Evolutionary conservation across 53 echinoderm and acorn worm genomes (phyloP).

Genomic region (Luidia sarsii): DNA sequence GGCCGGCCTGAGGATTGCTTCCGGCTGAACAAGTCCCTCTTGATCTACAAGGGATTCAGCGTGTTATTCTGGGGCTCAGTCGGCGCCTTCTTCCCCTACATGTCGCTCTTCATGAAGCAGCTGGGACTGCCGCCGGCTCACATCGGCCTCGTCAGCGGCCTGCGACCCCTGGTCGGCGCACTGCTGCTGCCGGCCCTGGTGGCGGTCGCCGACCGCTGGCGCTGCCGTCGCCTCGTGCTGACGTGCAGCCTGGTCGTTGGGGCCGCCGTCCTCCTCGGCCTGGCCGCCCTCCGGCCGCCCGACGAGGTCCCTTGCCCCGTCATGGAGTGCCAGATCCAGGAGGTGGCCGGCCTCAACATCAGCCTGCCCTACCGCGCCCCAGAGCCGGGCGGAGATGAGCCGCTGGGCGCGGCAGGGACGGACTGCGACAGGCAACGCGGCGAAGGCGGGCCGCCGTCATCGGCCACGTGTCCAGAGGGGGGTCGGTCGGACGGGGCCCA

Average conservation of each 20-base stretch:
- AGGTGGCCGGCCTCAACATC: conserved; percentile 25
- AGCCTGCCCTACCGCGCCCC: conserved; percentile 33
- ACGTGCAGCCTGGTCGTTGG: conserved; percentile 44
- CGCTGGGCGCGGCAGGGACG: no score
- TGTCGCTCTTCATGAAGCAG: conserved; percentile 78
- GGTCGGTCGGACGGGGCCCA: neutral
- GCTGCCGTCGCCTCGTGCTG: conserved; percentile 57
- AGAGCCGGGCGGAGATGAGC: no score
- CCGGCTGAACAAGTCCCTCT: neutral
- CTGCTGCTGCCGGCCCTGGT: conserved; percentile 60
- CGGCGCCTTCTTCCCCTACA: conserved; percentile 61
- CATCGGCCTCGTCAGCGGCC: conserved; percentile 67
- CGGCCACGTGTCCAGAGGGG: neutral
- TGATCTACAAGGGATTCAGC: conserved; percentile 30
- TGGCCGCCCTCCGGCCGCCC: conserved; percentile 56
- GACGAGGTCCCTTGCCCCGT: conserved; percentile 35
- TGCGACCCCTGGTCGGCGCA: conserved; percentile 66
- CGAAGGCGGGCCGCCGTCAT: no score
- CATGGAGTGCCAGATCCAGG: conserved; percentile 29
- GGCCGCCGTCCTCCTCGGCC: conserved; percentile 26
- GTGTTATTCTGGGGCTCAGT: conserved; percentile 2
- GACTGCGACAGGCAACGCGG: no score
- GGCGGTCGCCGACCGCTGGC: conserved; percentile 65
- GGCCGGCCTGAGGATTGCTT: no score
- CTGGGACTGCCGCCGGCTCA: conserved; percentile 66